Conservation (phyloP, 1,140 invertebrate species). For the Cherax destructor region DNA sequence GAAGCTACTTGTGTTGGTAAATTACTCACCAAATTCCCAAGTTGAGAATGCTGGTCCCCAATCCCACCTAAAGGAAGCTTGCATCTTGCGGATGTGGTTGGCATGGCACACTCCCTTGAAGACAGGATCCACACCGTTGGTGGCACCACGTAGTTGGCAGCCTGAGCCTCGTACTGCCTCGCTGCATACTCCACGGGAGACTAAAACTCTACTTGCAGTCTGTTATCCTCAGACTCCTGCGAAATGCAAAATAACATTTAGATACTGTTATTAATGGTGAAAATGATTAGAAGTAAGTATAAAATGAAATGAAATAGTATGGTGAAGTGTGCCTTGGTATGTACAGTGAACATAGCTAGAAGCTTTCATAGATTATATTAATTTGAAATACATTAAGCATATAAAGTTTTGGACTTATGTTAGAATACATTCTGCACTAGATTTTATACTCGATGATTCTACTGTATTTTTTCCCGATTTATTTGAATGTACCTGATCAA, state of each 20-base stretch:
- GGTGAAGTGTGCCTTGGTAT: no score
- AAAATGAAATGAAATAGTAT: no score
- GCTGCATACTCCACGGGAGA: constrained; percentile 86
- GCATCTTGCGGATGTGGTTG: constrained; percentile 97
- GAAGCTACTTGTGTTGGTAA: background rate
- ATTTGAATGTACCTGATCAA: no score
- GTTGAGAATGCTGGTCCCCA: constrained; percentile 98
- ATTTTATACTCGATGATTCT: no score
- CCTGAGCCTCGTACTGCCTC: constrained; percentile 78
- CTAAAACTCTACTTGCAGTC: constrained; percentile 82
- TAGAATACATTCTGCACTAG: no score
- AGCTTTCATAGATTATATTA: no score
- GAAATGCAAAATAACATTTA: background rate
- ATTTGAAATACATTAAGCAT: no score
- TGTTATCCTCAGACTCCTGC: constrained; percentile 78
- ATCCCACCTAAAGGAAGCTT: constrained; percentile 96
- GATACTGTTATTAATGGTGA: background rate
- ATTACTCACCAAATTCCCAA: constrained; percentile 88
- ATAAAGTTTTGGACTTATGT: no score
- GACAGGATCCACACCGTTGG: constrained; percentile 83
- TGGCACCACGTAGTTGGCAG: constrained; percentile 82
- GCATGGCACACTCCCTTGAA: constrained; percentile 96
- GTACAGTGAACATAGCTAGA: no score
- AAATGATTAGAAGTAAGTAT: no score
- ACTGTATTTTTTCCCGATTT: no score